Conservation (phyloP, 1,140 invertebrate species). For the Hydropsyche tenuis region DNA sequence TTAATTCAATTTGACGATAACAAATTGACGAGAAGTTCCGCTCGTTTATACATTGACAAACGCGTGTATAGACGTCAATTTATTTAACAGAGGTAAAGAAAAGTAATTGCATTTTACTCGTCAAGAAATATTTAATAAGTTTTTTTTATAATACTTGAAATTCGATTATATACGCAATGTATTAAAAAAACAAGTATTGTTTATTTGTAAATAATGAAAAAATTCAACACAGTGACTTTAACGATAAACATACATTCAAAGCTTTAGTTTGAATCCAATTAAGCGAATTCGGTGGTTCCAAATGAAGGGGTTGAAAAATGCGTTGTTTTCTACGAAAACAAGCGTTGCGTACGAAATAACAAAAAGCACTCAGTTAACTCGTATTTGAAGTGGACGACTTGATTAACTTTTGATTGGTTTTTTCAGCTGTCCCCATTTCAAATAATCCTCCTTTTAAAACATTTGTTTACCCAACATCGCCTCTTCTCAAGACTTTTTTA, state of each 20-base stretch:
- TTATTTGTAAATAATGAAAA: too few relatives aligned
- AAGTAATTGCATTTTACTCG: too few relatives aligned
- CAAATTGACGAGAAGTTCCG: too few relatives aligned
- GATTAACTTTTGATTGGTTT: slow-evolving; percentile 29
- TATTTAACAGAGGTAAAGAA: too few relatives aligned
- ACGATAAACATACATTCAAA: too few relatives aligned
- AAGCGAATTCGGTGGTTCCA: not conserved
- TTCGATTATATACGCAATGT: too few relatives aligned
- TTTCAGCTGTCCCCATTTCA: not conserved
- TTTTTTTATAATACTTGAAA: too few relatives aligned
- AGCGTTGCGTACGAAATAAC: slow-evolving; percentile 18
- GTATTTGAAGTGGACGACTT: slow-evolving; percentile 24
- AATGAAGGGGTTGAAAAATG: slow-evolving; percentile 19
- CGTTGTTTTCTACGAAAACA: slow-evolving; percentile 5
- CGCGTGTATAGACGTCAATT: too few relatives aligned
- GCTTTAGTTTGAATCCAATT: not conserved
- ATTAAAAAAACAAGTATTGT: too few relatives aligned
- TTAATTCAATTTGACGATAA: slow-evolving; percentile 10
- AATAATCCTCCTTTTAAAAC: slow-evolving; percentile 1
- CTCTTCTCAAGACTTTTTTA: not conserved
- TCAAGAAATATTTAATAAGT: too few relatives aligned
- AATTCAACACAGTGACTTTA: too few relatives aligned
- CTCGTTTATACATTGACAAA: too few relatives aligned
- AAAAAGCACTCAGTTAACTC: slow-evolving; percentile 20
- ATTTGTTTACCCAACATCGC: slow-evolving; percentile 1